phyloP scores from a whole-genome alignment of 2,797 vertebrate species.

The Hoplostethus mediterraneus region DNA sequence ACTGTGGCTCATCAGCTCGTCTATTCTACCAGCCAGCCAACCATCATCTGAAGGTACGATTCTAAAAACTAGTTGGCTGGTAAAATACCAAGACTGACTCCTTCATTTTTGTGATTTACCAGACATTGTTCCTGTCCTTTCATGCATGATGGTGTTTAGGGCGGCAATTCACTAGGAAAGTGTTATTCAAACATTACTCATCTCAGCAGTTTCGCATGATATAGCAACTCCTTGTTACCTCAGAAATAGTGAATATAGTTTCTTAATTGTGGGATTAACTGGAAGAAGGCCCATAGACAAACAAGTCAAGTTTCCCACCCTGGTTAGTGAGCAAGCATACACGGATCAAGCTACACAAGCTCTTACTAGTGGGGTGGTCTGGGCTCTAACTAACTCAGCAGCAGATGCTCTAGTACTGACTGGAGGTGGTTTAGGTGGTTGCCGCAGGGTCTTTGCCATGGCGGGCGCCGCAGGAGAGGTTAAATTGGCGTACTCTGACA shows the following conservation, averaged over 20 bases:
- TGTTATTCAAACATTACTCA: not conserved
- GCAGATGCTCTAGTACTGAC: slow-evolving; percentile 56
- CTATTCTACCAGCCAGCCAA: not conserved
- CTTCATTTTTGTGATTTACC: too few relatives aligned
- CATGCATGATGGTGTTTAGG: not conserved
- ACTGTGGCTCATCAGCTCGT: not conserved
- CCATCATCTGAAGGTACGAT: too few relatives aligned
- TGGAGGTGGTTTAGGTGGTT: slow-evolving; percentile 70
- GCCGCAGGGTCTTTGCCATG: slow-evolving; percentile 53
- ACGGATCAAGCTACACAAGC: slow-evolving; percentile 9
- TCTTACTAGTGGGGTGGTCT: slow-evolving; percentile 63
- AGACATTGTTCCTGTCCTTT: too few relatives aligned
- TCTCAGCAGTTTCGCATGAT: not conserved
- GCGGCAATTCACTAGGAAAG: not conserved
- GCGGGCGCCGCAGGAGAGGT: slow-evolving; percentile 50
- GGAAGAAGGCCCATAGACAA: not conserved
- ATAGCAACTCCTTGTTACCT: not conserved
- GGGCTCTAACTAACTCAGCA: slow-evolving; percentile 59
- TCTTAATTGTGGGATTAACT: not conserved
- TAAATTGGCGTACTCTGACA: slow-evolving; percentile 76
- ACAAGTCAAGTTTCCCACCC: slow-evolving; percentile 13
- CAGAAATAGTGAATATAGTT: not conserved
- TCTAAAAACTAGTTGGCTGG: not conserved
- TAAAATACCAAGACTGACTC: not conserved
- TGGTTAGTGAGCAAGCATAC: slow-evolving; percentile 60